Percentiles rank a stretch among this genome's conserved stretches.
phyloP scores from a whole-genome alignment of 2,113 vertebrate genomes.

The Ranitomeya imitator region DNA sequence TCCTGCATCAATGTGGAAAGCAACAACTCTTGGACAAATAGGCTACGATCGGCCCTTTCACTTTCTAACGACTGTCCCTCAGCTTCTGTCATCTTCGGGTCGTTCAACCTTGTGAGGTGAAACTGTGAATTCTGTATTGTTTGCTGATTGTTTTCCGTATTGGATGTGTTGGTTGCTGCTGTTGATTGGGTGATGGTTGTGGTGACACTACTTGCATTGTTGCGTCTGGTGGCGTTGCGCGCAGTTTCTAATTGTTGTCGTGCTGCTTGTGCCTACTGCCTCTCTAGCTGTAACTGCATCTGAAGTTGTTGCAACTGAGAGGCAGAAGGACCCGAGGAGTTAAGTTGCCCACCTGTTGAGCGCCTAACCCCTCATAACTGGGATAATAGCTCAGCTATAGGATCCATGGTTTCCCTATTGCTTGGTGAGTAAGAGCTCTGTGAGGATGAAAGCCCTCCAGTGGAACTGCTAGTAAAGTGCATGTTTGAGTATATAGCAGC shows the following conservation, averaged over 20 bases:
- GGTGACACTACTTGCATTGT: conserved; percentile 87
- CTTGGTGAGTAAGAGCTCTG: conserved; percentile 99
- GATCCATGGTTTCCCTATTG: conserved; percentile 99
- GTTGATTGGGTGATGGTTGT: conserved; percentile 84
- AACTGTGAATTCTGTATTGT: conserved; percentile 93
- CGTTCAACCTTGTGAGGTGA: conserved; percentile 96
- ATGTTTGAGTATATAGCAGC: no score
- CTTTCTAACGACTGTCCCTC: conserved; percentile 93
- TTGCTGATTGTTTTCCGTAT: conserved; percentile 85
- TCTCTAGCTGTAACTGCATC: conserved; percentile 97
- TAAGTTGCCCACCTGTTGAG: conserved; percentile 94
- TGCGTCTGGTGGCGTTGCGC: conserved; percentile 88
- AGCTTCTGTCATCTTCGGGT: conserved; percentile 93
- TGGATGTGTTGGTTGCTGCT: conserved; percentile 80
- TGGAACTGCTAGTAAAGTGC: conserved; percentile 99
- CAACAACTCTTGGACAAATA: conserved; percentile 97
- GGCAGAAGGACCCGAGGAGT: conserved; percentile 94
- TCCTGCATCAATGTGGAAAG: conserved; percentile 95
- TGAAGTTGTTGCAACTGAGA: conserved; percentile 98
- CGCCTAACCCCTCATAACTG: conserved; percentile 97
- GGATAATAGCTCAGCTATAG: conserved; percentile 97
- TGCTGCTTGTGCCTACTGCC: conserved; percentile 95
- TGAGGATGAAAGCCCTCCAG: conserved; percentile 93
- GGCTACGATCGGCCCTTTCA: conserved; percentile 92
- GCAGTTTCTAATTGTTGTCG: conserved; percentile 94